These are phyloP conservation scores for Calosoma granatense DNA, from an alignment of 1,140 invertebrate species.

Conservation along the genomic window DNA sequence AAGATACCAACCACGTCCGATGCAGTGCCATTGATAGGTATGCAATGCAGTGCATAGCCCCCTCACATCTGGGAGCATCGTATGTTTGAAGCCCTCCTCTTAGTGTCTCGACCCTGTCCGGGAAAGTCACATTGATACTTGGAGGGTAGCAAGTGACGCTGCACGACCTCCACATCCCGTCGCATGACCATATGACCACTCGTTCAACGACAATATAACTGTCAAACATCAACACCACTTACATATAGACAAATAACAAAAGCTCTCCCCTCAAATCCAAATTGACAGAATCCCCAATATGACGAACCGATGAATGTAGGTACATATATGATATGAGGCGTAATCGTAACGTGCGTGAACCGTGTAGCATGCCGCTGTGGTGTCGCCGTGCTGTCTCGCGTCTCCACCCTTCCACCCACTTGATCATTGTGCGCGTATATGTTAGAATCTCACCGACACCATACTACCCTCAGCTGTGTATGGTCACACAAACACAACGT, in stretches of 20 bases:
- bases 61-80: constrained; percentile 31
- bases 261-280: no score
- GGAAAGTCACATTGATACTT: constrained; percentile 38
- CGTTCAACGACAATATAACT: background rate
- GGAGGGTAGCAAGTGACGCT: constrained; percentile 25
- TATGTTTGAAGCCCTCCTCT: constrained; percentile 25
- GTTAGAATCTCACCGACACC: background rate
- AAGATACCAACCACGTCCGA: constrained; percentile 86
- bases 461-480: background rate
- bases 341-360: no score
- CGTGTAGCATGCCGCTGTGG: no score
- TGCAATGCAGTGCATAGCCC: constrained; percentile 19
- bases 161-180: background rate
- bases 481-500: background rate
- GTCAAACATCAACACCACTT: no score
- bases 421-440: background rate
- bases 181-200: background rate
- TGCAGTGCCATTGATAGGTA: constrained; percentile 64
- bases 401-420: no score
- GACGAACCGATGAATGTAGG: no score
- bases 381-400: background rate
- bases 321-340: no score
- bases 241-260: no score
- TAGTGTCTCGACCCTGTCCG: constrained; percentile 26
- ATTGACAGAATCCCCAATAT: no score